phyloP scores from a whole-genome alignment of 2,113 vertebrate species.

The Mesitornis unicolor region DNA sequence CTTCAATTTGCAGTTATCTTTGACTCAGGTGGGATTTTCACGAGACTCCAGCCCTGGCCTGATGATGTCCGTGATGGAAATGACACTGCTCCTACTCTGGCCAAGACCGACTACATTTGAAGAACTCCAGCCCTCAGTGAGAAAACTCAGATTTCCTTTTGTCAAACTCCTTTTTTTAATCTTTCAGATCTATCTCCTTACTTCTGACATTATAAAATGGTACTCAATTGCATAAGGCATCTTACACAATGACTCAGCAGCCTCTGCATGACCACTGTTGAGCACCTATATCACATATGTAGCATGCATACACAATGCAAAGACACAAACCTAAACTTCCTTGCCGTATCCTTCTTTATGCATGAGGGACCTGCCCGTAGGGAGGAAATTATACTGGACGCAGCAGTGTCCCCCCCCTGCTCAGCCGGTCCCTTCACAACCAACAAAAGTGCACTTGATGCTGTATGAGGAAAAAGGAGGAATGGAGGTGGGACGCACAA shows the following conservation, averaged over 20 bases:
- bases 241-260: background rate
- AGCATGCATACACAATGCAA: accelerated
- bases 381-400: background rate
- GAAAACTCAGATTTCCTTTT: background rate
- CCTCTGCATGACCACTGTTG: background rate
- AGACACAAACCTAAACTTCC: background rate
- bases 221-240: background rate
- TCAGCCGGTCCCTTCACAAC: background rate
- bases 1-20: background rate
- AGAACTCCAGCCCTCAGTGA: background rate
- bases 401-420: accelerated
- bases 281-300: background rate
- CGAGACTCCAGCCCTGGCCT: background rate
- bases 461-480: background rate
- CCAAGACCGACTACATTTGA: background rate
- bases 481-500: background rate
- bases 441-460: background rate
- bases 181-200: background rate
- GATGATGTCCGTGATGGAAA: background rate
- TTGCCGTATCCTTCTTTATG: background rate
- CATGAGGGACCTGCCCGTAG: background rate
- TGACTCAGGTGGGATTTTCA: background rate
- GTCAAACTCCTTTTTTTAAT: background rate
- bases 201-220: background rate
- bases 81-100: background rate